Conservation (phyloP, 2,888 invertebrate species). For the Ametastegia equiseti region DNA sequence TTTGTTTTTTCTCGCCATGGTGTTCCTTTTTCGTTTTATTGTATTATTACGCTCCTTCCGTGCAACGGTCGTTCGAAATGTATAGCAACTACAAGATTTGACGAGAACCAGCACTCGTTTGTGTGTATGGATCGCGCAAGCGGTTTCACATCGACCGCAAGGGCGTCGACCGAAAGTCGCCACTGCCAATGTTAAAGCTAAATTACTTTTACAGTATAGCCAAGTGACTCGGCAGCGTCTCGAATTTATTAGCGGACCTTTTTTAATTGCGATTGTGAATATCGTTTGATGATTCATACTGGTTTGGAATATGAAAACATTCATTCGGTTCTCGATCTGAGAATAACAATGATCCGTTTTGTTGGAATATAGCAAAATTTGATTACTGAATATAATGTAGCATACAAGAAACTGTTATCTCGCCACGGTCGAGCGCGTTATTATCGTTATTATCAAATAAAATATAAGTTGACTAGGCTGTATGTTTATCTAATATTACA, state of each 20-base stretch:
- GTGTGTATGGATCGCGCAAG: constrained; percentile 22
- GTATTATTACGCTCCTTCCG: neutral
- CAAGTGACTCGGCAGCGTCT: too few relatives aligned
- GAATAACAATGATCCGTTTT: neutral
- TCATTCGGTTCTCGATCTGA: too few relatives aligned
- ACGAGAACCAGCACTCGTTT: constrained; percentile 27
- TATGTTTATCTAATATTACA: neutral
- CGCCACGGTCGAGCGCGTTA: neutral
- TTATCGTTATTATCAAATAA: neutral
- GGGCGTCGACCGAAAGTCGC: constrained; percentile 40
- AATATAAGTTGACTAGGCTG: neutral
- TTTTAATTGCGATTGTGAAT: too few relatives aligned
- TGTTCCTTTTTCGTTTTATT: neutral
- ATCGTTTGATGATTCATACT: too few relatives aligned
- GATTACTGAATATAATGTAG: neutral
- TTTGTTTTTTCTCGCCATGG: neutral
- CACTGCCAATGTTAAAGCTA: neutral
- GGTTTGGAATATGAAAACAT: too few relatives aligned
- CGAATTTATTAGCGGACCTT: too few relatives aligned
- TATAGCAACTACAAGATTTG: neutral
- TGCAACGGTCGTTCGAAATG: neutral
- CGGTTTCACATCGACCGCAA: constrained; percentile 37
- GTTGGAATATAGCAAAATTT: too few relatives aligned
- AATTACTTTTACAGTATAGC: neutral
- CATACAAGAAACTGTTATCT: constrained; percentile 16